Evolutionary conservation across 2,113 vertebrate genomes (phyloP).

Genomic region (Centropus bengalensis): DNA sequence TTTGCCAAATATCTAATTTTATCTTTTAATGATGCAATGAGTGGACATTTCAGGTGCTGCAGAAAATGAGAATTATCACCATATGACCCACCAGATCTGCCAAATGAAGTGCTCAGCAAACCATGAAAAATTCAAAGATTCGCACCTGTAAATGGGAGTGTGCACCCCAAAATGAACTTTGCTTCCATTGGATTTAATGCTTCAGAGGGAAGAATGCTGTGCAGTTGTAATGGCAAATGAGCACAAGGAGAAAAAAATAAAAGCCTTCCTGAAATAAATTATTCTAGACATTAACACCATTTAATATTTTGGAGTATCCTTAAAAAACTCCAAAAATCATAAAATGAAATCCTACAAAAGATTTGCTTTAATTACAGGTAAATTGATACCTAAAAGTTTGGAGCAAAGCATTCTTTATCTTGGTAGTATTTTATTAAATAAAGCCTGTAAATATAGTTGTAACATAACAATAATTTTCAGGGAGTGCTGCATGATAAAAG

Average conservation of each 20-base stretch:
- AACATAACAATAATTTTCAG: neutral
- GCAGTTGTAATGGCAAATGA: neutral
- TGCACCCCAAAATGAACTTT: neutral
- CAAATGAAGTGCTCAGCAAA: slow-evolving; percentile 32
- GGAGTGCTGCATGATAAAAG: neutral
- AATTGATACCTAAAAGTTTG: neutral
- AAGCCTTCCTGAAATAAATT: neutral
- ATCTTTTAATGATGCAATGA: slow-evolving; percentile 32
- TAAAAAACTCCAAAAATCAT: neutral
- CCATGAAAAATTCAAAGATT: neutral
- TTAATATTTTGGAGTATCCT: neutral
- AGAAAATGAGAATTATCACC: slow-evolving; percentile 38
- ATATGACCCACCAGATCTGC: slow-evolving; percentile 3
- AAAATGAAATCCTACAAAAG: neutral
- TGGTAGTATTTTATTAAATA: neutral
- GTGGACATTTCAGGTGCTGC: slow-evolving; percentile 37
- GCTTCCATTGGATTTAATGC: neutral
- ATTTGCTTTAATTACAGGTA: neutral
- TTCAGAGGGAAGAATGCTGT: neutral
- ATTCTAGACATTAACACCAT: neutral
- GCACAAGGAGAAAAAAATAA: neutral
- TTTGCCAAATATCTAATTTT: slow-evolving; percentile 62
- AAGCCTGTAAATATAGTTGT: neutral
- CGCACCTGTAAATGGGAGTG: neutral
- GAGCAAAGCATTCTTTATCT: neutral